Percentiles rank a stretch among this genome's conserved stretches.
Evolutionary conservation across 2,113 vertebrate genomes (phyloP).

Genomic region (Perognathus longimembris): DNA sequence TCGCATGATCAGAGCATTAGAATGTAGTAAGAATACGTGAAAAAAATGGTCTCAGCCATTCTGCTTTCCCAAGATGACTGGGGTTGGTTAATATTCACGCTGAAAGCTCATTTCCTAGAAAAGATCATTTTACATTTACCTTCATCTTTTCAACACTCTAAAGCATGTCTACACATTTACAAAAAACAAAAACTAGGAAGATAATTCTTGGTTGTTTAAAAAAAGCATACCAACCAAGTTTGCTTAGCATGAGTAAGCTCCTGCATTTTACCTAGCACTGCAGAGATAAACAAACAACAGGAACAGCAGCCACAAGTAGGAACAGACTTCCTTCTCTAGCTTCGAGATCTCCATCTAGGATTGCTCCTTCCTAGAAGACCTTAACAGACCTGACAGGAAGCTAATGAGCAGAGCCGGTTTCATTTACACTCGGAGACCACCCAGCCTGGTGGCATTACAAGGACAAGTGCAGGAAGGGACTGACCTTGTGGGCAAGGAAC

Average conservation of each 20-base stretch:
- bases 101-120: background rate
- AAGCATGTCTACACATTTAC: too few relatives aligned
- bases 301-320: background rate
- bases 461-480: background rate
- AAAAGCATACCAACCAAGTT: too few relatives aligned
- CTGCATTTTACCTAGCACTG: too few relatives aligned
- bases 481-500: too few relatives aligned
- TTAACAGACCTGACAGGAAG: background rate
- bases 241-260: too few relatives aligned
- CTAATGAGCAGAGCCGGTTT: background rate
- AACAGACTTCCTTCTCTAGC: background rate
- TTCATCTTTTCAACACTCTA: too few relatives aligned
- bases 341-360: background rate
- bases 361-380: background rate
- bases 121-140: background rate
- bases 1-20: too few relatives aligned
- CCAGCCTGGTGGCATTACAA: background rate
- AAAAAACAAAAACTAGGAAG: too few relatives aligned
- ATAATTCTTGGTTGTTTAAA: too few relatives aligned
- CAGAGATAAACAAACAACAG: background rate
- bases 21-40: too few relatives aligned
- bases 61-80: background rate
- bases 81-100: background rate
- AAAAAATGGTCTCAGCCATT: background rate
- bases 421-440: background rate